A percentile compares a stretch with the other conserved stretches of the same genome.
Evolutionary conservation across 1,140 invertebrate genomes (phyloP).

Genomic region (Teleopsis dalmanni): DNA sequence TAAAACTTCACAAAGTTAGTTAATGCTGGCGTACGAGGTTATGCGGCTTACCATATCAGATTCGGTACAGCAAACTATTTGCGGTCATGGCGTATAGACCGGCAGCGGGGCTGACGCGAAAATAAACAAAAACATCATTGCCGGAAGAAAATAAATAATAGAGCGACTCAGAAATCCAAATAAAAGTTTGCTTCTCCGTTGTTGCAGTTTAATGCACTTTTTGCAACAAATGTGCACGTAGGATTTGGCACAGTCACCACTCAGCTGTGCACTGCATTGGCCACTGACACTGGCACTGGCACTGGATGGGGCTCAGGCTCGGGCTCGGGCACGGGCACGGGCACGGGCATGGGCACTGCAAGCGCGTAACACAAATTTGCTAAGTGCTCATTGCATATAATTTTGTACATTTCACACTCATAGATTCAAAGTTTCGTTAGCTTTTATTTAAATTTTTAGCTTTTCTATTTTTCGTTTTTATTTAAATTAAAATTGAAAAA

Average conservation of each 20-base stretch:
- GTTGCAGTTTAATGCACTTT: constrained; percentile 1
- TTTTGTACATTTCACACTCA: not conserved
- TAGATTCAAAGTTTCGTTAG: not conserved
- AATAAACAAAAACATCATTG: not conserved
- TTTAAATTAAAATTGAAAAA: constrained; percentile 42
- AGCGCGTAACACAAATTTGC: constrained; percentile 9
- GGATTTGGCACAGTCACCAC: no score
- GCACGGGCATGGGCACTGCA: no score
- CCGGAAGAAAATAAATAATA: not conserved
- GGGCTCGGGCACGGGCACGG: no score
- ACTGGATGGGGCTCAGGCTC: no score
- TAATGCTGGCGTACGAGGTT: no score
- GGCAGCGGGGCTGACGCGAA: not conserved
- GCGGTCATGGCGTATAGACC: not conserved
- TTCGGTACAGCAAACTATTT: not conserved
- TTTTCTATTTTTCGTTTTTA: constrained; percentile 40
- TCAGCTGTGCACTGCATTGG: no score
- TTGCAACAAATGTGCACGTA: constrained; percentile 26
- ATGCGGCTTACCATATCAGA: not conserved
- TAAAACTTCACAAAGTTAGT: no score
- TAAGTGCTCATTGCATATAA: constrained; percentile 25
- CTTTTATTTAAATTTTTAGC: no score
- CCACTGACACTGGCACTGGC: no score
- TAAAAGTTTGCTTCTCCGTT: not conserved
- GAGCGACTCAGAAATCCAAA: not conserved